Percentiles rank a stretch among this genome's conserved stretches.
Evolutionary conservation across 1,140 invertebrate genomes (phyloP).

Genomic region (Aphelenchoides avenae): DNA sequence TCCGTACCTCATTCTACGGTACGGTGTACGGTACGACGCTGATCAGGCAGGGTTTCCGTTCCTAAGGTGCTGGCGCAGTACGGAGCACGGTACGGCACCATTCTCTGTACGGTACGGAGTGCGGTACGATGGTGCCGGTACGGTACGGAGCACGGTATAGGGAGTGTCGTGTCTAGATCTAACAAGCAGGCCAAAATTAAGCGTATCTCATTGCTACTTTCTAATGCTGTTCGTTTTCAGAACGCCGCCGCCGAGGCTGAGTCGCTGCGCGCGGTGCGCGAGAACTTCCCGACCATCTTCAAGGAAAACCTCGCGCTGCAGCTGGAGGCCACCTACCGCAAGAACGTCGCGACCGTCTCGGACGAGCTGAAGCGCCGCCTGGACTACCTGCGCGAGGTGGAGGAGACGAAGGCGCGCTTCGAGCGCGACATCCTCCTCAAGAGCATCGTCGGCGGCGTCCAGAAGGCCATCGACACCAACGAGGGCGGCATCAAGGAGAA

Average conservation of each 20-base stretch:
- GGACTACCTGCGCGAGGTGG: slow-evolving; percentile 55
- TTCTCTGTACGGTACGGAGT: too few species aligned
- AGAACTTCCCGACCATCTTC: slow-evolving; percentile 54
- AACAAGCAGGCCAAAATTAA: too few species aligned
- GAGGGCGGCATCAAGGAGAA: slow-evolving; percentile 52
- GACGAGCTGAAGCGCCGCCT: slow-evolving; percentile 54
- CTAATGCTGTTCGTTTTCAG: too few species aligned
- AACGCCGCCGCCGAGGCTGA: slow-evolving; percentile 52
- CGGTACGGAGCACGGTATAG: too few species aligned
- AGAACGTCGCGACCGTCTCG: slow-evolving; percentile 55
- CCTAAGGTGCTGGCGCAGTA: too few species aligned
- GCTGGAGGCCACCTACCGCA: slow-evolving; percentile 56
- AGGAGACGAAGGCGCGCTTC: slow-evolving; percentile 55
- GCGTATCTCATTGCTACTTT: too few species aligned
- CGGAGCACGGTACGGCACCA: too few species aligned
- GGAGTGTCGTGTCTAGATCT: too few species aligned
- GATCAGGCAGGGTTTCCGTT: too few species aligned
- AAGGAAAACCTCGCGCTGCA: slow-evolving; percentile 55
- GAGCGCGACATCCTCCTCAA: slow-evolving; percentile 52
- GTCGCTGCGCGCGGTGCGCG: slow-evolving; percentile 52
- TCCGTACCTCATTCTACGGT: too few species aligned
- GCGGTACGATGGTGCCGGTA: too few species aligned
- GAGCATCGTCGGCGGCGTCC: slow-evolving; percentile 44
- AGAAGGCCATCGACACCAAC: slow-evolving; percentile 43
- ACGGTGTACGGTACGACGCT: too few species aligned